These are phyloP conservation scores for Hippocampus guttulatus DNA, from an alignment of 2,113 vertebrate genomes.

Conservation along the genomic window DNA sequence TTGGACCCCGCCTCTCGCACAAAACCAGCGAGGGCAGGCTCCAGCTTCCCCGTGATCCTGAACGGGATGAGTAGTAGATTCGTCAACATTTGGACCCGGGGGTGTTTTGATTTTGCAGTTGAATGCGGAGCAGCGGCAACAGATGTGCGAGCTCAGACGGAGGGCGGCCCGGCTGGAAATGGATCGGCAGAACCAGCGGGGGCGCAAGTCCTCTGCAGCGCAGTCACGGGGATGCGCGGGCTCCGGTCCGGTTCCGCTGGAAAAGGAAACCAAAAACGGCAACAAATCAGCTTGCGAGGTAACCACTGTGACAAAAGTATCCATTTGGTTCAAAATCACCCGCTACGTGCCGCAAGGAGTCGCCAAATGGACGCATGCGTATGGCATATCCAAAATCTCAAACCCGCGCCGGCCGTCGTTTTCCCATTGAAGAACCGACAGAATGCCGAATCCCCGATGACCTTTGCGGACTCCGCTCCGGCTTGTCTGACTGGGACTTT, in stretches of 20 bases:
- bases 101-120: slow-evolving; percentile 69
- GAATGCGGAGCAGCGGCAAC: slow-evolving; percentile 75
- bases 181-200: slow-evolving; percentile 66
- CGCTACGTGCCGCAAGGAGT: neutral
- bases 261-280: neutral
- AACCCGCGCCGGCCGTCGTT: no score
- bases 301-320: neutral
- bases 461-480: slow-evolving; percentile 34
- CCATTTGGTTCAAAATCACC: neutral
- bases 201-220: slow-evolving; percentile 68
- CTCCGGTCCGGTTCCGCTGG: neutral
- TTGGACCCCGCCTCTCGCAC: no score
- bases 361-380: no score
- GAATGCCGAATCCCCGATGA: slow-evolving; percentile 24
- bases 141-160: slow-evolving; percentile 78
- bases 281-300: neutral
- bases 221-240: no score
- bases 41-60: no score
- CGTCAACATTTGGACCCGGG: neutral
- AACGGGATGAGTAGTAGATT: no score
- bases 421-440: neutral
- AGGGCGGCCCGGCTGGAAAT: slow-evolving; percentile 77
- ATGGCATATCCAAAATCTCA: no score
- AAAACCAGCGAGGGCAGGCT: no score
- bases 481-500: slow-evolving; percentile 15